These are phyloP conservation scores for Caradrina kadenii DNA, from an alignment of 2,888 invertebrate species.

Conservation along the genomic window DNA sequence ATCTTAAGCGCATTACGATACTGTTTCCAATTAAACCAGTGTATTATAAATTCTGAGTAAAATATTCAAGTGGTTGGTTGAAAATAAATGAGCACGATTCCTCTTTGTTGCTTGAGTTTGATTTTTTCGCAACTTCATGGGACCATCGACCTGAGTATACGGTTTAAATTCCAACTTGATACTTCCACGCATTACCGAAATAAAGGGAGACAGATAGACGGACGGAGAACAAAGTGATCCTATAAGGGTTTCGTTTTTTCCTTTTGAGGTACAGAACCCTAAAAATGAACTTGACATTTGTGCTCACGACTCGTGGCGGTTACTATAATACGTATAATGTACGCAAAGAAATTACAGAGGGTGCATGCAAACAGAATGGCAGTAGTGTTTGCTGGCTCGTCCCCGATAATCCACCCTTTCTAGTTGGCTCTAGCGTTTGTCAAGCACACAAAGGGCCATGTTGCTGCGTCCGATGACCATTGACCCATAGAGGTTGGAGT, in stretches of 20 bases:
- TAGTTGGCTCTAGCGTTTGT: constrained; percentile 20
- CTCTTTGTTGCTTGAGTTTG: no score
- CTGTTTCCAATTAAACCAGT: not conserved
- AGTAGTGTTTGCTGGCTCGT: constrained; percentile 25
- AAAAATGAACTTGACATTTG: no score
- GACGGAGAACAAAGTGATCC: no score
- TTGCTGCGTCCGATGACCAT: not conserved
- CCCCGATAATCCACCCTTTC: constrained; percentile 26
- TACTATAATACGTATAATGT: not conserved
- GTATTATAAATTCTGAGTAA: not conserved
- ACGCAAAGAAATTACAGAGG: constrained; percentile 6
- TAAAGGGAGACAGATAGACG: no score
- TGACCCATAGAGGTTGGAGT: not conserved
- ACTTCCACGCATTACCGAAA: no score
- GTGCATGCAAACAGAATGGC: constrained; percentile 9
- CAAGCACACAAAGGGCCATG: constrained; percentile 15
- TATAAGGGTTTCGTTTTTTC: no score
- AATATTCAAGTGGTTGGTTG: not conserved
- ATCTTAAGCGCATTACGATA: constrained; percentile 3
- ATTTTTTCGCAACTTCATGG: no score
- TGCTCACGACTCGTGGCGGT: no score
- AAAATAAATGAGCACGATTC: no score
- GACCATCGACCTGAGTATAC: no score
- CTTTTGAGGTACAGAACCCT: no score
- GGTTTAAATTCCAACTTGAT: no score